These are phyloP conservation scores for Drosophila kepulauana DNA, from an alignment of 1,140 invertebrate species.

Conservation along the genomic window DNA sequence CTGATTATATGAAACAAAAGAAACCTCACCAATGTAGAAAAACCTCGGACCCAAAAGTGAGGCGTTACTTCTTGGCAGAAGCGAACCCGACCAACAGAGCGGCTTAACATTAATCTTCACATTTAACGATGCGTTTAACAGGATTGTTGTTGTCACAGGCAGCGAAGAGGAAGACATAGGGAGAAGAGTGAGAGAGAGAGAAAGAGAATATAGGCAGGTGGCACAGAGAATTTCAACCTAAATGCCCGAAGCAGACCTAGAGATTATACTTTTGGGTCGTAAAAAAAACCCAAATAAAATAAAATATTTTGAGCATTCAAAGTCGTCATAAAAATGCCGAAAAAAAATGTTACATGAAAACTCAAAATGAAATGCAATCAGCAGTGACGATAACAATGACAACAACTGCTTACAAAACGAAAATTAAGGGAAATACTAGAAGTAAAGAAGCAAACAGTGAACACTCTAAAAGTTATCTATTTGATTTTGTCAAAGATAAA, in stretches of 20 bases:
- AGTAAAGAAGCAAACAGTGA: slow-evolving; percentile 11
- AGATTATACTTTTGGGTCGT: slow-evolving; percentile 16
- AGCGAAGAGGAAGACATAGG: background rate
- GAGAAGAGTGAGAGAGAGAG: background rate
- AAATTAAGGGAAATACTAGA: slow-evolving; percentile 35
- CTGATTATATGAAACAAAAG: slow-evolving; percentile 26
- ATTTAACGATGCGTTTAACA: slow-evolving; percentile 65
- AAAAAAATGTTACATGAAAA: slow-evolving; percentile 43
- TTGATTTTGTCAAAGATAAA: no score
- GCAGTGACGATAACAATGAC: slow-evolving; percentile 18
- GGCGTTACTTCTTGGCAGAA: background rate
- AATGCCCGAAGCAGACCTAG: background rate
- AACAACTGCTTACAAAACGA: slow-evolving; percentile 41
- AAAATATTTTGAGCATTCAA: slow-evolving; percentile 27
- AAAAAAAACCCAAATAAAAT: slow-evolving; percentile 18
- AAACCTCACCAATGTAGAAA: slow-evolving; percentile 30
- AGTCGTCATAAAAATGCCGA: slow-evolving; percentile 26
- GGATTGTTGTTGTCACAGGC: slow-evolving; percentile 43
- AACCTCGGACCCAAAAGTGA: slow-evolving; percentile 6
- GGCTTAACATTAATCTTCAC: slow-evolving; percentile 53
- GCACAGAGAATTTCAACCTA: background rate
- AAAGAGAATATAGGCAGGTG: slow-evolving; percentile 40
- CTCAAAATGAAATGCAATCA: slow-evolving; percentile 43
- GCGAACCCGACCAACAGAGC: slow-evolving; percentile 22
- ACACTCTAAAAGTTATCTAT: no score